These are phyloP conservation scores for Paedocypris micromegethes DNA, from an alignment of 2,797 vertebrate species.

Conservation along the genomic window DNA sequence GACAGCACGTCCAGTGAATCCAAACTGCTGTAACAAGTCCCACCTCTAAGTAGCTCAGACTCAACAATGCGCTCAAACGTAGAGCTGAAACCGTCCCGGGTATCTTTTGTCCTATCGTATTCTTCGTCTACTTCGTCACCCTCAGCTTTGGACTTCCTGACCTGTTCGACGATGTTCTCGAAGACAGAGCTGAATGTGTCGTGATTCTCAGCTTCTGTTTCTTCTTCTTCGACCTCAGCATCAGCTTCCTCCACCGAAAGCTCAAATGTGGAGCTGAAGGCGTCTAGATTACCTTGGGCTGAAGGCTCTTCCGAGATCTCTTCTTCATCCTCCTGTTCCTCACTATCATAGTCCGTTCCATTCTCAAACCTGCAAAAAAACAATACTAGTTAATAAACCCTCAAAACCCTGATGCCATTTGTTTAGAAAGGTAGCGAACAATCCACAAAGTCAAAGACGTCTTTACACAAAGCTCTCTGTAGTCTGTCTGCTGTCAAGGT, in stretches of 20 bases:
- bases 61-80: conserved; percentile 95
- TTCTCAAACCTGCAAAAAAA: conserved; percentile 61
- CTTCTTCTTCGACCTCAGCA: conserved; percentile 66
- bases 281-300: conserved; percentile 59
- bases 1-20: conserved; percentile 92
- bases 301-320: conserved; percentile 40
- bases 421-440: no score
- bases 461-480: conserved; percentile 32
- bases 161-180: conserved; percentile 89
- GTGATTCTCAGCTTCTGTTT: conserved; percentile 62
- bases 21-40: conserved; percentile 93
- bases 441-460: not conserved
- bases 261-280: conserved; percentile 75
- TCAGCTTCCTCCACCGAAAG: conserved; percentile 70
- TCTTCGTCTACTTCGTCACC: conserved; percentile 60
- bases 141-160: conserved; percentile 52
- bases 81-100: conserved; percentile 90
- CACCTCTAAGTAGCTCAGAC: conserved; percentile 85
- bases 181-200: conserved; percentile 92
- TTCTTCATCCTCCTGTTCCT: conserved; percentile 58
- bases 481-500: conserved; percentile 41
- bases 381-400: conserved; percentile 17
- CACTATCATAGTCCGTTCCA: conserved; percentile 52
- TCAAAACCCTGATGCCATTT: not conserved
- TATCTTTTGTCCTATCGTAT: conserved; percentile 71